Evolutionary conservation across 2,797 vertebrate genomes (phyloP).

Genomic region (Sebastes reedi): DNA sequence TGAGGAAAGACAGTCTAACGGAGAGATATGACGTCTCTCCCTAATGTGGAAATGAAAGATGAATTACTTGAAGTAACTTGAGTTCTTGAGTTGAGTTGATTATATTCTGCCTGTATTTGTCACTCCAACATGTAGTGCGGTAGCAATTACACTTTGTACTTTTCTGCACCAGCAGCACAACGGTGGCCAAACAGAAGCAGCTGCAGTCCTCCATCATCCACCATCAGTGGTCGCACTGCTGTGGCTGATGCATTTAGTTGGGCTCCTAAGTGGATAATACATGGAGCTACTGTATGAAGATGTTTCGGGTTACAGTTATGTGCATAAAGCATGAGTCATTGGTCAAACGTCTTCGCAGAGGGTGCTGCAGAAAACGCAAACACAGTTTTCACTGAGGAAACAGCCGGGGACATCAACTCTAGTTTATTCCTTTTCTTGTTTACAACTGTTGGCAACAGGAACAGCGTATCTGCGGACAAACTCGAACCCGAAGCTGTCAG

Average conservation of each 20-base stretch:
- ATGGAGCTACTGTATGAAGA: not conserved
- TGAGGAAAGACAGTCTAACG: too few relatives aligned
- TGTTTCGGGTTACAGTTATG: not conserved
- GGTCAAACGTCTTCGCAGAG: not conserved
- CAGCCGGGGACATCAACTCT: not conserved
- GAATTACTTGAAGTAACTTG: too few relatives aligned
- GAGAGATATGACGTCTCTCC: too few relatives aligned
- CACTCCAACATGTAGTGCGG: too few relatives aligned
- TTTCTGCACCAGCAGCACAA: not conserved
- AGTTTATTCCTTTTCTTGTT: slow-evolving; percentile 23
- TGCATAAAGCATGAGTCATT: not conserved
- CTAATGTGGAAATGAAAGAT: too few relatives aligned
- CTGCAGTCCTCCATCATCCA: not conserved
- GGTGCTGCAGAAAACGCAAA: not conserved
- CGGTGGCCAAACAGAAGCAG: not conserved
- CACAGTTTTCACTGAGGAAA: not conserved
- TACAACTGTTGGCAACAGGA: slow-evolving; percentile 20
- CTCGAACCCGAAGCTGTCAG: slow-evolving; percentile 28
- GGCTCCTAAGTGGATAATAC: not conserved
- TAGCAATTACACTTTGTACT: too few relatives aligned
- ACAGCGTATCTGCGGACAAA: slow-evolving; percentile 7
- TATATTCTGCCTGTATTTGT: too few relatives aligned
- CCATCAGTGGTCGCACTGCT: not conserved
- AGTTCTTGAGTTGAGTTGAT: too few relatives aligned
- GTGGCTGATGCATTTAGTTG: not conserved